Evolutionary conservation across 2,797 vertebrate species (phyloP).

Genomic region (Falco naumanni): DNA sequence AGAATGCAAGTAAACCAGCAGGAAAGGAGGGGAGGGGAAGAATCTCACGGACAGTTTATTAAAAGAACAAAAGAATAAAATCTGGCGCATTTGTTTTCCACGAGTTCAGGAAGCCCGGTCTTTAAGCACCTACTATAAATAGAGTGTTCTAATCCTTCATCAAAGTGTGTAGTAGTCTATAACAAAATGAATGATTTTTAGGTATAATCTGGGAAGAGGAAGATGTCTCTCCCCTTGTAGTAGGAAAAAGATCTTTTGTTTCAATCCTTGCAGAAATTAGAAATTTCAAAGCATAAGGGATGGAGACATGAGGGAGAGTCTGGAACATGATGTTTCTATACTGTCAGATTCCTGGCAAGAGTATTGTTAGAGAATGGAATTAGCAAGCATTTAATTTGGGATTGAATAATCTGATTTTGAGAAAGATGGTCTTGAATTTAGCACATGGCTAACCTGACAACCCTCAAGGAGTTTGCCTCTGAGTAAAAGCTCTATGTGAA

Average conservation of each 20-base stretch:
- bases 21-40: conserved; percentile 69
- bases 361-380: background rate
- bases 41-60: conserved; percentile 65
- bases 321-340: background rate
- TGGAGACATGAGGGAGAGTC: background rate
- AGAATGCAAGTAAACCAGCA: conserved; percentile 69
- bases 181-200: conserved; percentile 34
- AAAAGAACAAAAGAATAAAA: conserved; percentile 72
- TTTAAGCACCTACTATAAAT: conserved; percentile 65
- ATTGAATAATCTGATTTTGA: background rate
- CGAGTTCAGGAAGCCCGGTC: conserved; percentile 45
- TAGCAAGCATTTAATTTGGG: background rate
- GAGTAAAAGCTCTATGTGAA: background rate
- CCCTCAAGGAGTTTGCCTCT: background rate
- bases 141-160: conserved; percentile 44
- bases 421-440: background rate
- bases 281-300: background rate
- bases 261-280: background rate
- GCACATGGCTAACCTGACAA: background rate
- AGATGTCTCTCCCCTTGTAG: background rate
- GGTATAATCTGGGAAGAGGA: conserved; percentile 32
- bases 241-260: conserved; percentile 8
- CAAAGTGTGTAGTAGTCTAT: conserved; percentile 1
- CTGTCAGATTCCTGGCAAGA: background rate
- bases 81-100: conserved; percentile 63